Evolutionary conservation across 2,113 vertebrate genomes (phyloP), one percentile per base, ranked within the genome.

Genomic region (Dermatemys mawii): DNA sequence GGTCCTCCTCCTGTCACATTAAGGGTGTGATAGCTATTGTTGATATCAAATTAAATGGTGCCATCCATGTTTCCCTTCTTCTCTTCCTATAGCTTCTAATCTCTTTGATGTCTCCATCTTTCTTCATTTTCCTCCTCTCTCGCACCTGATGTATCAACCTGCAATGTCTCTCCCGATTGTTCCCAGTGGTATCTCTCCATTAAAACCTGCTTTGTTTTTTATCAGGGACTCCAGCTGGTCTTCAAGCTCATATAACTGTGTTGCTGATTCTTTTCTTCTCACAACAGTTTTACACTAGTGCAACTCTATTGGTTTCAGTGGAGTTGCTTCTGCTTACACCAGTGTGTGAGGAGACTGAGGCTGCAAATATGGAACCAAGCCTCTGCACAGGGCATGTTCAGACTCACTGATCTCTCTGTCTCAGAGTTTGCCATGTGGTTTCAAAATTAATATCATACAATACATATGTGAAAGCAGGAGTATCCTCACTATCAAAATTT

Each of bases 401-500:
- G 19, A 41, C 11, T 87, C 78, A 41, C 22, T 86, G 35, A 95
- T 89, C 11, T 67, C 7, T 67, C 44, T 63, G 83, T 3, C 79
- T n/a, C 9, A 86, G 46, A 53, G n/a, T 92, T 95, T 95, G 63
- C 27, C 8, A 7, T 63, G 5, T 48, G 46, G 79, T 54, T 90
- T 82, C 79, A 78, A 97, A 95, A 76, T 78, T 17, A 90, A 85
- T 78, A 55, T 80, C 89, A 49, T 6, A 73, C 22, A 57, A 63
- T 3, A 84, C 14, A 35, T 73, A 67, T n/a, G 63, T 19, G 17
- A 67, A 38, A 38, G 35, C 63, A 67, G 8, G 32, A 67, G 19
- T 90, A 90, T 78, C 38, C 67, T 50, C 81, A 60, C 13, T 86
- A 81, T n/a, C 79, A 67, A 91, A 85, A 32, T 54, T 4, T 75